Evolutionary conservation across 1,140 invertebrate genomes (phyloP), one percentile per base, ranked within the genome.

Genomic region (Drosophila pallidifrons): DNA sequence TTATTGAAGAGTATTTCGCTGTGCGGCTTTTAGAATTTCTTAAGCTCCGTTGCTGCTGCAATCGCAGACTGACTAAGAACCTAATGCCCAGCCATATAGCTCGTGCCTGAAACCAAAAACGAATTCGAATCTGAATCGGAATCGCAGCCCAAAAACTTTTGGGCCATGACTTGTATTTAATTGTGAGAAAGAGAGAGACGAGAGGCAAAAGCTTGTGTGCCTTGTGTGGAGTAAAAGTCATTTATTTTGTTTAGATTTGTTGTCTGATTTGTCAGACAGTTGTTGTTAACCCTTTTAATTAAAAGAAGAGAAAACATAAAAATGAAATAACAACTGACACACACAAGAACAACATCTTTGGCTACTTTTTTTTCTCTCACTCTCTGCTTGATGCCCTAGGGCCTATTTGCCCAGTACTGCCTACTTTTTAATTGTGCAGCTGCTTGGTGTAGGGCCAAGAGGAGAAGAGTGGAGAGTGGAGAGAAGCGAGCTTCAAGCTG

Each of bases 201-300:
- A 25, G 20, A 25, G 20, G 20, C 3, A 70, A 68, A 81, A 81
- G 82, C 78, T 86, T 81, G 69, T 61, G 49, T 61, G 55, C 46
- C 45, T 77, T 61, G 58, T 64, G 58, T 63, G 58, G 61, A 82
- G 82, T 82, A 87, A 87, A 88, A 88, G 77, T 88, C 76, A 88
- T 87, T 87, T 87, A 88, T 87, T 69, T 87, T 83, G 75, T 87
- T 87, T 77, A 70, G 83, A 76, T 79, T 75, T 79, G 77, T 79
- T 79, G 66, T 76, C 63, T 76, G 77, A 79, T 79, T 76, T 79
- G 60, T 70, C 68, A 73, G 77, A 82, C 76, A 70, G 73, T 70
- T 80, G 68, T 71, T 65, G 67, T 49, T 70, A 70, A 73, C 77
- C 59, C 65, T 87, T 87, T 88, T 88, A 88, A 87, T 87, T 88